phyloP scores from a whole-genome alignment of 2,797 vertebrate genomes.

The Limnodromus scolopaceus region DNA sequence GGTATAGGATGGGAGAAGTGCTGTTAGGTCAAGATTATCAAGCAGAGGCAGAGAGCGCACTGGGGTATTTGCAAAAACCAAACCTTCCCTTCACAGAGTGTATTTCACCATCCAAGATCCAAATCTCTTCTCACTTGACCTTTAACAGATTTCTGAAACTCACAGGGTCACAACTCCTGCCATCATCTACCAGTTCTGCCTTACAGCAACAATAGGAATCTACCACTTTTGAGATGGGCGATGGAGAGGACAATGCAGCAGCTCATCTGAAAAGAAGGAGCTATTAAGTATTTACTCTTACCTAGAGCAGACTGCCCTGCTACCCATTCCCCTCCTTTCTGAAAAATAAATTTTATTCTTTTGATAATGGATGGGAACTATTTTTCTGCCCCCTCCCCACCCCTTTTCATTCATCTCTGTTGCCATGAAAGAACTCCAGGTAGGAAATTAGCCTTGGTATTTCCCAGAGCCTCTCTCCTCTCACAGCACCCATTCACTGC shows the following conservation, averaged over 20 bases:
- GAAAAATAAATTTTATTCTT: too few relatives aligned
- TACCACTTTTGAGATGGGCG: conserved; percentile 29
- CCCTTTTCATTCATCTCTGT: too few relatives aligned
- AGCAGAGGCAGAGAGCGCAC: background rate
- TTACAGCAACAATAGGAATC: background rate
- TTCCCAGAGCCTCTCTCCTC: too few relatives aligned
- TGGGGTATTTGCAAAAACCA: background rate
- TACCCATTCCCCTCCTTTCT: too few relatives aligned
- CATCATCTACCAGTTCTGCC: conserved; percentile 16
- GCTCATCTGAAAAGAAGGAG: too few relatives aligned
- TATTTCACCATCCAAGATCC: conserved; percentile 1
- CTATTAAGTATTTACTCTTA: too few relatives aligned
- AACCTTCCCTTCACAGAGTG: background rate
- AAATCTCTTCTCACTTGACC: conserved; percentile 41
- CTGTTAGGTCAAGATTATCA: conserved; percentile 44
- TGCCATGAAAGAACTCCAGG: too few relatives aligned
- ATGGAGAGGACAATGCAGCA: background rate
- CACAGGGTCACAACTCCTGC: background rate
- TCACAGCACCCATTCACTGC: too few relatives aligned
- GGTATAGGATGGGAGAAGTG: background rate
- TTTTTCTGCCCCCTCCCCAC: too few relatives aligned
- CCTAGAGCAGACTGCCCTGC: too few relatives aligned
- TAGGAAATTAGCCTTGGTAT: too few relatives aligned
- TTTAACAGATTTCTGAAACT: conserved; percentile 39
- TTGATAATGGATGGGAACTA: too few relatives aligned